phyloP scores from a whole-genome alignment of 2,113 vertebrate genomes.

The Podarcis cretensis region DNA sequence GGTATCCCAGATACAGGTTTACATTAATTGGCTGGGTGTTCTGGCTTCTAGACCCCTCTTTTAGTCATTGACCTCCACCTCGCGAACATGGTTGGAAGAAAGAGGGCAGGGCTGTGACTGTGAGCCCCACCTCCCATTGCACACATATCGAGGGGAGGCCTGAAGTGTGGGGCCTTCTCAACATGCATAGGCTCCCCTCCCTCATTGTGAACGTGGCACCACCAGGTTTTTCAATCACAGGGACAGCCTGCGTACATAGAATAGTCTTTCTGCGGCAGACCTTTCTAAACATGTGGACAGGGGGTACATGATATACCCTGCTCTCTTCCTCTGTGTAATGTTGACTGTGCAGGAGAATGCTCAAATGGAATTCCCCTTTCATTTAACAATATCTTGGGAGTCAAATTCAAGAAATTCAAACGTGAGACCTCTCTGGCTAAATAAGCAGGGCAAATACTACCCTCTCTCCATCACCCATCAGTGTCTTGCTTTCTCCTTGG shows the following conservation, averaged over 20 bases:
- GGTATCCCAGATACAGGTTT: conserved; percentile 37
- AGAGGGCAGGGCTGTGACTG: background rate
- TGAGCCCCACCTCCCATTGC: background rate
- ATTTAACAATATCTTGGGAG: no score
- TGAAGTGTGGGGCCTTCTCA: background rate
- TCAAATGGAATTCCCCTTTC: no score
- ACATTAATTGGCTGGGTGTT: conserved; percentile 66
- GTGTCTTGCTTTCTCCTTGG: no score
- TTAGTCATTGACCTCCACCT: background rate
- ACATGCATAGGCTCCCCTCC: no score
- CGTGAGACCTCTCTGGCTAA: no score
- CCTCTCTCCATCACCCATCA: no score
- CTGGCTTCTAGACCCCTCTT: background rate
- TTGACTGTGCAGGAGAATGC: background rate
- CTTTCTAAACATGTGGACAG: background rate
- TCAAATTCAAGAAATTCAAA: no score
- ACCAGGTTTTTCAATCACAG: background rate
- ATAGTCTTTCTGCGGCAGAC: background rate
- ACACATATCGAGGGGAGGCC: background rate
- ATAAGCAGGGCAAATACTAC: no score
- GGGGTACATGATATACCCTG: no score
- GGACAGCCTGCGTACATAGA: background rate
- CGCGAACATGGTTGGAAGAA: background rate
- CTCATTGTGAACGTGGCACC: background rate
- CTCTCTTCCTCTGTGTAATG: background rate